Evolutionary conservation across 1,140 invertebrate genomes (phyloP), one percentile per base, ranked within the genome.

Genomic region (Bombus consobrinus): DNA sequence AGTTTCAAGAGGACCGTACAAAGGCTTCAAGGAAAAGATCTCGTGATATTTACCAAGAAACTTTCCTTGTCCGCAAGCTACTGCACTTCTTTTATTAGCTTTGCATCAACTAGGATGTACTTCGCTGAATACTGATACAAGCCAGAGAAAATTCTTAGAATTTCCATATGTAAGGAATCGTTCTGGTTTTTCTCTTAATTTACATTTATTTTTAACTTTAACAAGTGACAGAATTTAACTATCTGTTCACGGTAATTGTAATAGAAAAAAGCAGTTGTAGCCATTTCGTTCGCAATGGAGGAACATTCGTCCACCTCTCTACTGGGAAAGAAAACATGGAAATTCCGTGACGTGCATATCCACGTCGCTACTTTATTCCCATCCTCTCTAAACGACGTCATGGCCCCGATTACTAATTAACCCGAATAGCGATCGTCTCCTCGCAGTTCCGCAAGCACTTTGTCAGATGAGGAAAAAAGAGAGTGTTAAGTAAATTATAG

Each of bases 371-470:
- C 39, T 71, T 59, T 71, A 79, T 78, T 84, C 18, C 47, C 39
- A 57, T 22, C 62, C 62, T 5, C 10, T 69, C 47, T 34, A 28
- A 86, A 76, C 72, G 80, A 76, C 37, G 73, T 59, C 57, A 62
- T 39, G 73, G 69, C 66, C 80, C 64, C 64, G 72, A 82, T 75
- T 71, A 39, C 43, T 83, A 82, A 81, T 86, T 81, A 86, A 86
- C 80, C 72, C 47, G 72, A 64, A 69, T 82, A 47, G 71, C 79
- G 41, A 86, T 86, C 68, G 69, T 15, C 43, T 41, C 64, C 68
- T 22, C 28, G 1, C 2, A 41, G 34, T 72, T 76, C 43, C 25
- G 15, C 41, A 9, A 53, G 41, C 41, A 68, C 62, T 83, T 83
- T 74, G 28, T 64, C 57, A 12, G 15, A 25, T 15, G 8, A 25